Base-by-base conservation (phyloP, 2,888 invertebrate genomes). In the Drosophila paramelanica region DNA sequence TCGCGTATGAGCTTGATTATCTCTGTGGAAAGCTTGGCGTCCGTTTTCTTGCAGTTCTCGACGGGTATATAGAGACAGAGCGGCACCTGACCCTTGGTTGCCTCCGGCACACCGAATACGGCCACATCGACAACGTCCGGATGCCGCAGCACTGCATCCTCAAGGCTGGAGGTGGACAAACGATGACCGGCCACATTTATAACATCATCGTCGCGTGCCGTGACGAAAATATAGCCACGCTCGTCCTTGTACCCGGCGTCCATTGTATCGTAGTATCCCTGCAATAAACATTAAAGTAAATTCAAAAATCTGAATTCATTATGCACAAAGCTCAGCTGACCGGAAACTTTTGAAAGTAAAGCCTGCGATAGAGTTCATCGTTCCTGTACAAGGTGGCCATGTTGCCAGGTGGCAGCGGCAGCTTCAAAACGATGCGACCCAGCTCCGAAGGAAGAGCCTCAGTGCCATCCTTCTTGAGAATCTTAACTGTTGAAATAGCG, bases 111-210 rank as follows among this genome's bases (percentile, higher is more conserved):
- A 0, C 98, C 98, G 11, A 98, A 95, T 0, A 98, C 98, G 0
- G 97, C 96, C 0, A 96, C 96, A 89, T 98, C 98, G 0, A 95
- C 95, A 0, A 98, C 94, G 74, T 97, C 95, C 0, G 96, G 95
- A 93, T 98, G 97, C n/a, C 96, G 94, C 43, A 98, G 92, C 11
- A 98, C 95, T 0, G 98, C 97, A 91, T 98, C 98, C 91, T 98
- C 98, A 4, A 98, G 92, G 0, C 97, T 97, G 0, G 97, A 95
- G 0, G 98, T 97, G 0, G 98, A 97, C 43, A 98, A 93, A 55
- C 98, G 93, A 91, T 98, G 98, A 0, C 98, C 98, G 0, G 98
- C 97, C 1, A 98, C 98, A 91, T 98, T 98, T 84, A 98, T 98
- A 17, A 93, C 96, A 92, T 98, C 98, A 93, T 98, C 98, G 67